Evolutionary conservation across 1,140 invertebrate species (phyloP).

Genomic region (Acromyrmex heyeri): DNA sequence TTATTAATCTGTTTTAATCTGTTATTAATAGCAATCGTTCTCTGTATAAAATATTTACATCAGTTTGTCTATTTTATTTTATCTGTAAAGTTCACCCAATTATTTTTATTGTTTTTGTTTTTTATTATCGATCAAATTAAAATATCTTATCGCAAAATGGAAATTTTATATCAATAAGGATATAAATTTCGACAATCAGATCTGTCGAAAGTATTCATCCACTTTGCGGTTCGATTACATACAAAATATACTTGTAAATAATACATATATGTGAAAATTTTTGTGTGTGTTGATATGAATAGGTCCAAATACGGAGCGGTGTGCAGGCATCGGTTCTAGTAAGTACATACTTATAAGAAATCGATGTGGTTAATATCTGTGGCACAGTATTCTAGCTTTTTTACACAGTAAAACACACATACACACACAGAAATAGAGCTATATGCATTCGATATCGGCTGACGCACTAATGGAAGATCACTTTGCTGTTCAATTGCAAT

Average conservation of each 20-base stretch:
- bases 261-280: conserved; percentile 85
- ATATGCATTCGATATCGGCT: conserved; percentile 33
- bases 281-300: conserved; percentile 85
- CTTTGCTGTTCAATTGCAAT: conserved; percentile 16
- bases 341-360: conserved; percentile 84
- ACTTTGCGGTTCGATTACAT: conserved; percentile 71
- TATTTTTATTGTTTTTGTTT: conserved; percentile 45
- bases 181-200: background rate
- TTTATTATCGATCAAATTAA: conserved; percentile 53
- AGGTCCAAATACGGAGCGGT: conserved; percentile 88
- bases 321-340: conserved; percentile 87
- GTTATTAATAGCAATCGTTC: conserved; percentile 21
- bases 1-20: too few relatives aligned
- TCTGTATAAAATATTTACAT: conserved; percentile 49
- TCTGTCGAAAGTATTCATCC: background rate
- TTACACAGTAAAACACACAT: background rate
- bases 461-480: conserved; percentile 48
- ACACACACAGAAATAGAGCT: background rate
- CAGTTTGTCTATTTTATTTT: conserved; percentile 2
- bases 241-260: conserved; percentile 84
- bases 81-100: conserved; percentile 4
- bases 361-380: conserved; percentile 50
- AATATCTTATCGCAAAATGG: conserved; percentile 61
- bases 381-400: conserved; percentile 58
- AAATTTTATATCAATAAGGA: background rate